Base-by-base conservation (phyloP, 2,888 invertebrate genomes). In the Melanostoma scalare region DNA sequence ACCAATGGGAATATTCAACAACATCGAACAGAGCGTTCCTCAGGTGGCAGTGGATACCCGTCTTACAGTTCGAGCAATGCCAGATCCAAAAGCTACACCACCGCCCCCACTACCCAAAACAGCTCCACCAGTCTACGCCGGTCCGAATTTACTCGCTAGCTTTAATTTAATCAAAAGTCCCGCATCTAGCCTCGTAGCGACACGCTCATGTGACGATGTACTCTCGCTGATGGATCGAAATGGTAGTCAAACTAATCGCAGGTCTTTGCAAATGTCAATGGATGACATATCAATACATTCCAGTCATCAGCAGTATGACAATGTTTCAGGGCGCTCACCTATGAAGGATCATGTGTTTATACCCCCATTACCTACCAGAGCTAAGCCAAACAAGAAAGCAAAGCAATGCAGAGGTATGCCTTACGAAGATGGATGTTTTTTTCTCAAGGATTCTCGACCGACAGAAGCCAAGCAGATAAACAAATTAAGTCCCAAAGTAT, bases 401-500 rank as follows among this genome's bases (percentile, higher is more conserved):
- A 75, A 81, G 36, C 67, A 67, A 31, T 52, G 42, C 6, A 36
- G 46, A 36, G 36, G 56, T 33, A 3, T 55, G 1, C 72, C 55
- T 8, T 58, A 75, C 6, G 76, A 75, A 3, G 76, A 85, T 9
- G 61, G 85, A 30, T 85, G 85, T 61, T 61, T 85, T 5, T 50
- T 87, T 78, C 48, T 85, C 6, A 87, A 77, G 88, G 90, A 73
- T 74, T 90, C 74, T 44, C 85, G 63, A 8, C 56, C 55, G 20
- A 5, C 30, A 48, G 20, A 30, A 33, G 6, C 58, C 55, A 3
- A 69, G 0, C 86, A 85, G 3, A 88, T 87, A 0, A 85, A 86
- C 85, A 94, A 94, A 88, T 90, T 94, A 10, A 94, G 94, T 87
- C 94, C 94, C 0, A 95, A 95, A 91, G 94, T 94, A 38, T 94